Percentiles rank a stretch among this genome's conserved stretches.
Conservation (phyloP, 2,797 vertebrate genomes). For the Danio tinwini region DNA sequence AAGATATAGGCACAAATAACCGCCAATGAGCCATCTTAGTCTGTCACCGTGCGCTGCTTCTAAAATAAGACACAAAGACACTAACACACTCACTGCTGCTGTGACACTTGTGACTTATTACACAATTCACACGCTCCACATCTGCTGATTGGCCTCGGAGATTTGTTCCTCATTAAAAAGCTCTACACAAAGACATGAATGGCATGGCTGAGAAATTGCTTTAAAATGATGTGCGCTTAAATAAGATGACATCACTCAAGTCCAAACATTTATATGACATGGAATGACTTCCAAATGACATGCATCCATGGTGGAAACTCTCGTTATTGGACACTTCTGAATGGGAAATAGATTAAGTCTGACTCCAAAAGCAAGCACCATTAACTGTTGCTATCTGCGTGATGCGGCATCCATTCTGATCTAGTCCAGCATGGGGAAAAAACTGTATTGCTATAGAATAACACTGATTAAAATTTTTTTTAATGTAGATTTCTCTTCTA, state of each 20-base stretch:
- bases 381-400: not conserved
- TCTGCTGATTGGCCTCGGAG: not conserved
- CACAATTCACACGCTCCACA: slow-evolving; percentile 27
- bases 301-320: not conserved
- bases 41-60: slow-evolving; percentile 48
- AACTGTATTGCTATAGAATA: not conserved
- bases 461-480: not conserved
- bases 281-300: not conserved
- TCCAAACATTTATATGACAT: not conserved
- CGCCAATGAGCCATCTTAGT: slow-evolving; percentile 45
- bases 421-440: not conserved
- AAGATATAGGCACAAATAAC: slow-evolving; percentile 55
- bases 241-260: not conserved
- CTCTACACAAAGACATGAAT: slow-evolving; percentile 17
- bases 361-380: not conserved
- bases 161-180: slow-evolving; percentile 13
- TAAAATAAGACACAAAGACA: slow-evolving; percentile 50
- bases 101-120: slow-evolving; percentile 26
- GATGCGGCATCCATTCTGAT: not conserved
- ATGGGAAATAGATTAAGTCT: not conserved
- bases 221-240: not conserved
- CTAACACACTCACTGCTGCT: slow-evolving; percentile 26
- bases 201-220: not conserved
- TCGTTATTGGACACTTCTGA: not conserved
- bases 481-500: not conserved